phyloP scores from a whole-genome alignment of 2,888 invertebrate species.

The Strigamia crassipes region DNA sequence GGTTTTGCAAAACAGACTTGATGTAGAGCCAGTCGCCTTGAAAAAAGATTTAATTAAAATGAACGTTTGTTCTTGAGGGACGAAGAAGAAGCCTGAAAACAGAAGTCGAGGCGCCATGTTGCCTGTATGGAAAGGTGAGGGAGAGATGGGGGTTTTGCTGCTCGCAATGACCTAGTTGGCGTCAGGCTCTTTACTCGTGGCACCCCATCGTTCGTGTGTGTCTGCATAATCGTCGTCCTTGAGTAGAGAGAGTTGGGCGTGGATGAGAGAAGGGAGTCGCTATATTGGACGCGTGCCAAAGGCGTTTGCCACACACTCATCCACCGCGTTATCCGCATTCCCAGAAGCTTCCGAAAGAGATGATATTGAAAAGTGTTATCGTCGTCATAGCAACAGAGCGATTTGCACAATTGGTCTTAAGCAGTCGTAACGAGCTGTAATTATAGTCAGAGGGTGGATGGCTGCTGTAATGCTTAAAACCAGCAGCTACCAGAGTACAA shows the following conservation, averaged over 20 bases:
- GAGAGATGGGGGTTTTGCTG: neutral
- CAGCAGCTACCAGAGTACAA: no score
- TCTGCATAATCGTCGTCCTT: slow-evolving; percentile 26
- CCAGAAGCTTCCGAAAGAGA: slow-evolving; percentile 22
- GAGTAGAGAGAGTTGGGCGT: neutral
- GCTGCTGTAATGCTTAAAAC: neutral
- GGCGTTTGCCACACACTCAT: slow-evolving; percentile 22
- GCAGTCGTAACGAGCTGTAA: neutral
- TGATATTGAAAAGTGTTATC: slow-evolving; percentile 1
- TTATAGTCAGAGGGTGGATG: neutral
- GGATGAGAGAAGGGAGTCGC: slow-evolving; percentile 10
- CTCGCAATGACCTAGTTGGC: slow-evolving; percentile 5
- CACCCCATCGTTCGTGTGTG: slow-evolving; percentile 12
- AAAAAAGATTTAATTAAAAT: neutral
- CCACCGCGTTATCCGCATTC: slow-evolving; percentile 22
- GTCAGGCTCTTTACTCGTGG: slow-evolving; percentile 10
- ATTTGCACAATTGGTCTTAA: slow-evolving; percentile 17
- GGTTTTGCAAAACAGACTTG: neutral
- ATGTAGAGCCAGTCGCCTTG: neutral
- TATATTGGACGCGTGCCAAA: slow-evolving; percentile 8
- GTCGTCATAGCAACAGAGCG: slow-evolving; percentile 6
- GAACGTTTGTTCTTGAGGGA: neutral
- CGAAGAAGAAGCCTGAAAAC: neutral
- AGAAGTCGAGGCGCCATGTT: neutral
- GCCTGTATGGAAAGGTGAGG: neutral